Evolutionary conservation across 2,888 invertebrate genomes (phyloP), one percentile per base, ranked within the genome.

Genomic region (Tanypteryx hageni): DNA sequence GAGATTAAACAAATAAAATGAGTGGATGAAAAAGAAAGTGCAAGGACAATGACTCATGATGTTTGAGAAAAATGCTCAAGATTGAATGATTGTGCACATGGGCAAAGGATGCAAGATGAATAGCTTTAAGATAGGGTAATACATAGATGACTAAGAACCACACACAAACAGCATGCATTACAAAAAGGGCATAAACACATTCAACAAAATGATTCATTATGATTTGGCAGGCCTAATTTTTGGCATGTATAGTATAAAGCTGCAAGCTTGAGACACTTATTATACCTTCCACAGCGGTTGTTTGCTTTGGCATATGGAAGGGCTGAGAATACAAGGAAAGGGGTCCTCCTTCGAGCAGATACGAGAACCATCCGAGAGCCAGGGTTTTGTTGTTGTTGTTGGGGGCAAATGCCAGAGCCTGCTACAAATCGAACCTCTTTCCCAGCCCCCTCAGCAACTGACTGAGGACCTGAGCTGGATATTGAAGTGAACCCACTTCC

Each of bases 301-400:
- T 89, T 89, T 89, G 64, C 89, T 89, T 89, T 89, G 89, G 96
- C 97, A 95, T 98, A 98, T 64, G 99, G 98, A 94, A 99, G 96
- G 92, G 98, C 97, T 76, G 99, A 99, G 95, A 98, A 99, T 93
- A 99, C 96, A 94, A 97, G 96, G 95, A 98, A 97, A 64, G 99
- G 99, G 92, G 97, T 97, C 94, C 97, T 97, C 94, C 97, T 97
- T 92, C 94, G 94, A 10, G 97, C 96, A 92, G 98, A 97, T 76
- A 98, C 97, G 95, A 99, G 96, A 92, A 98, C 97, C 93, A 99
- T 96, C 94, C 99, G 96, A 94, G 98, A 98, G 95, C 98, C 97
- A 94, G 96, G 97, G 94, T 97, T 97, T 93, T 96, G 96, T 93
- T 97, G 97, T 93, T 96, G 96, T 95, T 96, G 97, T 57, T 96